A percentile compares a stretch with the other conserved stretches of the same genome.
Evolutionary conservation across 2,113 vertebrate species (phyloP).

Genomic region (Scophthalmus maximus): DNA sequence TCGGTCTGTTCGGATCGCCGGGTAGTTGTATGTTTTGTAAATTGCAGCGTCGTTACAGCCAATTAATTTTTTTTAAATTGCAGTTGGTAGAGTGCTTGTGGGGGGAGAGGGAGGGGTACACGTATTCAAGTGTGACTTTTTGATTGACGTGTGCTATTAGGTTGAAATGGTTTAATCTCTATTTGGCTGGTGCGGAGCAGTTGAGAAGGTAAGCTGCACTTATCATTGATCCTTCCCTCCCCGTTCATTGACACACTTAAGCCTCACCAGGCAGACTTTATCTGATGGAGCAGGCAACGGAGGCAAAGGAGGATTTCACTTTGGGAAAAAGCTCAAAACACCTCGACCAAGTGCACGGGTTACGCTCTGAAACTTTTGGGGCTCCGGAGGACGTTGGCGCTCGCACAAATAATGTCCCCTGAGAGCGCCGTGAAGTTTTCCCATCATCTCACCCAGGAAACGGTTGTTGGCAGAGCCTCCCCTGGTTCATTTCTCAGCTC

Average conservation of each 20-base stretch:
- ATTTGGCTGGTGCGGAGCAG: constrained; percentile 61
- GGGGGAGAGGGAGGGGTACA: background rate
- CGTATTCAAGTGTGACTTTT: constrained; percentile 60
- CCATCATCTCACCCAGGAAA: constrained; percentile 75
- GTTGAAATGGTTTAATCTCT: constrained; percentile 77
- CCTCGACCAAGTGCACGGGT: constrained; percentile 45
- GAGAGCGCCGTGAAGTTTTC: constrained; percentile 67
- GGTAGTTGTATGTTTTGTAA: constrained; percentile 16
- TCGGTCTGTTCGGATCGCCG: background rate
- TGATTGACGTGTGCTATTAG: constrained; percentile 77
- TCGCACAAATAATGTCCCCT: constrained; percentile 72
- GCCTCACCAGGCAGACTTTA: constrained; percentile 69
- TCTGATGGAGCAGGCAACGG: constrained; percentile 70
- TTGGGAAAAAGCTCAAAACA: constrained; percentile 58
- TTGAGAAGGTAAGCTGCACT: constrained; percentile 72
- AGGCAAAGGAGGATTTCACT: constrained; percentile 71
- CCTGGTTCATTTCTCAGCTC: constrained; percentile 71
- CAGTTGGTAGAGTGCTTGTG: background rate
- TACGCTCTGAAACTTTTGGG: constrained; percentile 65
- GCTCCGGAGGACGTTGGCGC: constrained; percentile 54
- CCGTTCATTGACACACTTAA: constrained; percentile 79
- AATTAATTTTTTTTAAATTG: constrained; percentile 39
- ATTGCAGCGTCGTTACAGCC: constrained; percentile 23
- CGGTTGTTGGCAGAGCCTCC: constrained; percentile 67
- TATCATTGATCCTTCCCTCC: constrained; percentile 71